phyloP scores from a whole-genome alignment of 1,140 invertebrate genomes.

The Bombus confusus region DNA sequence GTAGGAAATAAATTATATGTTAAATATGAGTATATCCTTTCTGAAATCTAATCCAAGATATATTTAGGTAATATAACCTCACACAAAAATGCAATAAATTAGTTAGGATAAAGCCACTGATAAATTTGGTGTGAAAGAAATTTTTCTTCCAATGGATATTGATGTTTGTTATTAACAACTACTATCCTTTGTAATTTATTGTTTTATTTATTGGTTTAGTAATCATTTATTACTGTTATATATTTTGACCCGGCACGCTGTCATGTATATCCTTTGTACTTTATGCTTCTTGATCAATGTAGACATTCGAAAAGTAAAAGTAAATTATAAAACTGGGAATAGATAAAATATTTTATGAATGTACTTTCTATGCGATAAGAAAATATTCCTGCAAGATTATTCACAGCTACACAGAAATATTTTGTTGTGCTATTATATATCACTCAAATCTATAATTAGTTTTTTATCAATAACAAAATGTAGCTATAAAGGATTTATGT shows the following conservation, averaged over 20 bases:
- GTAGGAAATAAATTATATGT: not conserved
- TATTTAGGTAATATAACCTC: constrained; percentile 42
- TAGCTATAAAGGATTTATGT: not conserved
- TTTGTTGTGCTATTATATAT: not conserved
- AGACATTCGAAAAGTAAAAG: not conserved
- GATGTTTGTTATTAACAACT: not conserved
- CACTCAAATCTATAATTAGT: not conserved
- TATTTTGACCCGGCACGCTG: not conserved
- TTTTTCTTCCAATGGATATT: not conserved
- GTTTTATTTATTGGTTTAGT: not conserved
- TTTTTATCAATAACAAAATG: not conserved
- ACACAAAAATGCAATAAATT: constrained; percentile 8
- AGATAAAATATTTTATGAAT: not conserved
- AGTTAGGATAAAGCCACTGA: not conserved
- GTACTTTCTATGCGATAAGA: not conserved
- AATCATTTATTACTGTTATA: not conserved
- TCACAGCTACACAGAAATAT: not conserved
- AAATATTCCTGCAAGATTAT: not conserved
- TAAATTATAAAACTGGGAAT: too few relatives aligned
- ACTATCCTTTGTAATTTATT: not conserved
- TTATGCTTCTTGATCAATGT: not conserved
- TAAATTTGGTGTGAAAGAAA: not conserved
- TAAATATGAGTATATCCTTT: not conserved
- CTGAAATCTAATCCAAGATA: not conserved
- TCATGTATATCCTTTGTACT: not conserved